phyloP scores from a whole-genome alignment of 2,888 invertebrate species.

The Lasioglossum morio region DNA sequence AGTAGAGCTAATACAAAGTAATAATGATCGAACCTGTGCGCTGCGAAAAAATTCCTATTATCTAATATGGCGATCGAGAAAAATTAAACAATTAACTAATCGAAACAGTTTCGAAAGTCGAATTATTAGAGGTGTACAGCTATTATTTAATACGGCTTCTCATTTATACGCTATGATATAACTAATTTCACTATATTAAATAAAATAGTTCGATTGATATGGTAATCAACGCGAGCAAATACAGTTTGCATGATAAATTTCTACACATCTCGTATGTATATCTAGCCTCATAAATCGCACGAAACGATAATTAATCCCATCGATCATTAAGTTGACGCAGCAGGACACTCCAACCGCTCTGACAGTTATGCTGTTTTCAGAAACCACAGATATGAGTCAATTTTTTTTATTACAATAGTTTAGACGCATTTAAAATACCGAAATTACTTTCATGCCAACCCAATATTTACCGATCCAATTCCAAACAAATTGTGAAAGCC shows the following conservation, averaged over 20 bases:
- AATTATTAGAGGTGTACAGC: not conserved
- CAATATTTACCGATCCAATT: not conserved
- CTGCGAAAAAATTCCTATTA: too few species aligned
- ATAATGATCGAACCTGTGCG: too few species aligned
- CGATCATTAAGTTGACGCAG: constrained; percentile 51
- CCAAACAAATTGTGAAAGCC: not conserved
- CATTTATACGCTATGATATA: too few species aligned
- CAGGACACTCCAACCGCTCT: not conserved
- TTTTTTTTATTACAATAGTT: not conserved
- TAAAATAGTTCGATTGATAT: not conserved
- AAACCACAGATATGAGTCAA: not conserved
- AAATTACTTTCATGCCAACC: too few species aligned
- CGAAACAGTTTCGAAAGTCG: constrained; percentile 31
- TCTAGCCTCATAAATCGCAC: constrained; percentile 36
- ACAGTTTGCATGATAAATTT: not conserved
- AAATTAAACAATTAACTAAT: too few species aligned
- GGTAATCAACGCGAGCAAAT: not conserved
- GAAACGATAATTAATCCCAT: constrained; percentile 35
- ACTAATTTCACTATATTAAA: not conserved
- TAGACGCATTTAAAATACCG: not conserved
- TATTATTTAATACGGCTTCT: not conserved
- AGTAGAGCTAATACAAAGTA: too few species aligned
- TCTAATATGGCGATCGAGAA: too few species aligned
- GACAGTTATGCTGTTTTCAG: not conserved
- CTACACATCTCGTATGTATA: not conserved